A percentile compares a stretch with the other conserved stretches of the same genome.
Conservation (phyloP, 1,140 invertebrate species). For the Drosophila sturtevanti region DNA sequence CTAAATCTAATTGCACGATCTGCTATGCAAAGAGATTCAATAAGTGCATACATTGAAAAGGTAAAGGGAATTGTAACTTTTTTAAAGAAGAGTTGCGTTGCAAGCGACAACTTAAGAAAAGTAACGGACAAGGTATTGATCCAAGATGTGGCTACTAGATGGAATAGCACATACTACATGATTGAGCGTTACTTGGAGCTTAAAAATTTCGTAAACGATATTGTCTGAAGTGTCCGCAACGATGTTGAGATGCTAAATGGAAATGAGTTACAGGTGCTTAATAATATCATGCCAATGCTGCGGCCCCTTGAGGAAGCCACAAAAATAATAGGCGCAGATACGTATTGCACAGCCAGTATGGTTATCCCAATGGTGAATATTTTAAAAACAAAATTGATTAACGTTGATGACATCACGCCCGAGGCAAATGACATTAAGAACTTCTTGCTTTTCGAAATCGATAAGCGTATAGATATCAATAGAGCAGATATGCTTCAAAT, state of each 20-base stretch:
- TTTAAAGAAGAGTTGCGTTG: conserved; percentile 4
- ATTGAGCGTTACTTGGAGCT: conserved; percentile 12
- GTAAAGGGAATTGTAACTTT: conserved; percentile 3
- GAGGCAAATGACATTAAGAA: background rate
- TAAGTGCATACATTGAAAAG: background rate
- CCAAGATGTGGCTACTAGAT: conserved; percentile 6
- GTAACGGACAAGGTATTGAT: conserved; percentile 8
- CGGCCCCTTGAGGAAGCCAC: too few species aligned
- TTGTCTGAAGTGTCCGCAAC: conserved; percentile 8
- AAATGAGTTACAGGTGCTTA: background rate
- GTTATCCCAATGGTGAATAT: background rate
- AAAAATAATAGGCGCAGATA: background rate
- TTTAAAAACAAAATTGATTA: conserved; percentile 1
- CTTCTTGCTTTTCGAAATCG: too few species aligned
- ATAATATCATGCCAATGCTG: background rate
- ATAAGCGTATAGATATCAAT: too few species aligned
- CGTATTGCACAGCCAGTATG: background rate
- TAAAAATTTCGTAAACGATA: background rate
- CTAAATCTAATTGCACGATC: conserved; percentile 5
- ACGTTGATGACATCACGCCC: conserved; percentile 10
- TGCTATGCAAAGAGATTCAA: conserved; percentile 4
- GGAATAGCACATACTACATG: conserved; percentile 13
- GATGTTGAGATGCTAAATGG: background rate
- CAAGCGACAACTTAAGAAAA: conserved; percentile 5
- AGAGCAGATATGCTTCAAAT: too few species aligned